Conservation (phyloP, 2,797 vertebrate species). For the Corythornis leucogaster region DNA sequence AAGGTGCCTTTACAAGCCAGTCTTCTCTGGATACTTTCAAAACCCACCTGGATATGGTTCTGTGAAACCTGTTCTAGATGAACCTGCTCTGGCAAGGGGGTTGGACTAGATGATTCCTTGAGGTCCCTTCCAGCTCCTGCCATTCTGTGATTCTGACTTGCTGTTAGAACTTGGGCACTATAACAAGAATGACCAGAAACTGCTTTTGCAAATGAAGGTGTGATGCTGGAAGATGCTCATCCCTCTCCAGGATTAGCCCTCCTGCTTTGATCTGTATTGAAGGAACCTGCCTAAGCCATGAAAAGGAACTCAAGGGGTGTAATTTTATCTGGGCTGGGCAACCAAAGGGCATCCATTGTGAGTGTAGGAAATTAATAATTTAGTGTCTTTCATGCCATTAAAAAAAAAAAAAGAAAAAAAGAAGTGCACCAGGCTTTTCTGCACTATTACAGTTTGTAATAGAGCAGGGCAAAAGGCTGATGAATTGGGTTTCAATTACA, state of each 20-base stretch:
- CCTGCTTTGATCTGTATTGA: not conserved
- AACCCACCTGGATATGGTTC: not conserved
- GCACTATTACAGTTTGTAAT: not conserved
- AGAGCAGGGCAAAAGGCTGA: not conserved
- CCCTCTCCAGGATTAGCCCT: not conserved
- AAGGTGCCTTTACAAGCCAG: not conserved
- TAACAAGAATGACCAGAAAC: not conserved
- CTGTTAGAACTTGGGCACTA: not conserved
- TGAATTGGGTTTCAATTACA: not conserved
- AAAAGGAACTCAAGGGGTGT: not conserved
- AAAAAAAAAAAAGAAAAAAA: not conserved
- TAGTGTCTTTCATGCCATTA: not conserved
- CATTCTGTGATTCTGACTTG: not conserved
- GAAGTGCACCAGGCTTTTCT: not conserved
- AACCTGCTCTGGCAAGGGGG: not conserved
- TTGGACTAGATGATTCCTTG: not conserved
- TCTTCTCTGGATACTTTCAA: not conserved
- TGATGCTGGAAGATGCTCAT: not conserved
- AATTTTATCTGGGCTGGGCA: not conserved
- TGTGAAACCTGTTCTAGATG: not conserved
- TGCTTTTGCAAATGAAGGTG: not conserved
- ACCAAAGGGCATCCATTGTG: not conserved
- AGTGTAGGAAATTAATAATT: conserved; percentile 21
- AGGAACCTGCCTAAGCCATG: not conserved
- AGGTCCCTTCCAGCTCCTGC: not conserved